These are phyloP conservation scores for Microctenopoma steveboyesi DNA, from an alignment of 2,797 vertebrate genomes.

Conservation along the genomic window DNA sequence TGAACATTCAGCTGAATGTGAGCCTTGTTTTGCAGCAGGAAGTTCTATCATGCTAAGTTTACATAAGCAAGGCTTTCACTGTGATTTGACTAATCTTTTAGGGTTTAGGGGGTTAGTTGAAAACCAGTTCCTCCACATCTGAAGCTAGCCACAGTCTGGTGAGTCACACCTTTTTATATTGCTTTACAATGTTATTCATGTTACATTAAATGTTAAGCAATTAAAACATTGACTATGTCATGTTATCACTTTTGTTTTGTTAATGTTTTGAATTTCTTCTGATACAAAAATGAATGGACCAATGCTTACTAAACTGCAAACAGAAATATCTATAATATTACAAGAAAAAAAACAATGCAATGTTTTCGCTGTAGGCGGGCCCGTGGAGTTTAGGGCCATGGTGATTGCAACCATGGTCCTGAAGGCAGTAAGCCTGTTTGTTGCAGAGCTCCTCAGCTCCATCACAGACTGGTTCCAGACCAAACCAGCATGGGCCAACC, in stretches of 20 bases:
- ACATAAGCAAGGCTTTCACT: slow-evolving; percentile 54
- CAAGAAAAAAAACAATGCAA: too few relatives aligned
- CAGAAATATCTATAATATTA: too few relatives aligned
- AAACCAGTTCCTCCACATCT: slow-evolving; percentile 60
- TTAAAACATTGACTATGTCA: background rate
- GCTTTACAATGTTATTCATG: background rate
- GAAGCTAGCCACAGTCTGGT: slow-evolving; percentile 49
- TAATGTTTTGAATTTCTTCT: background rate
- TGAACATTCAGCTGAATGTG: slow-evolving; percentile 48
- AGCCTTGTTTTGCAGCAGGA: slow-evolving; percentile 46
- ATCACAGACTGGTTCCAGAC: slow-evolving; percentile 74
- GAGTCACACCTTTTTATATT: slow-evolving; percentile 42
- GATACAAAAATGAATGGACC: slow-evolving; percentile 2
- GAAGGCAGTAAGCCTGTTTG: slow-evolving; percentile 59
- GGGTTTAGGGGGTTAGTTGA: slow-evolving; percentile 44
- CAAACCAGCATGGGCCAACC: slow-evolving; percentile 65
- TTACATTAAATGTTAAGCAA: background rate
- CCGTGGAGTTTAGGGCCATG: slow-evolving; percentile 42
- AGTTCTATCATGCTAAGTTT: slow-evolving; percentile 51
- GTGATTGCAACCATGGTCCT: slow-evolving; percentile 48
- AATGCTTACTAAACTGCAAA: background rate
- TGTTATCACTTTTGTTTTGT: background rate
- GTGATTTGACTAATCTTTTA: slow-evolving; percentile 54
- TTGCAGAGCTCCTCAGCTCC: slow-evolving; percentile 67
- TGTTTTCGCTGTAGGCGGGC: slow-evolving; percentile 23